phyloP scores from a whole-genome alignment of 1,140 invertebrate species.

The Heliconius hermathena region DNA sequence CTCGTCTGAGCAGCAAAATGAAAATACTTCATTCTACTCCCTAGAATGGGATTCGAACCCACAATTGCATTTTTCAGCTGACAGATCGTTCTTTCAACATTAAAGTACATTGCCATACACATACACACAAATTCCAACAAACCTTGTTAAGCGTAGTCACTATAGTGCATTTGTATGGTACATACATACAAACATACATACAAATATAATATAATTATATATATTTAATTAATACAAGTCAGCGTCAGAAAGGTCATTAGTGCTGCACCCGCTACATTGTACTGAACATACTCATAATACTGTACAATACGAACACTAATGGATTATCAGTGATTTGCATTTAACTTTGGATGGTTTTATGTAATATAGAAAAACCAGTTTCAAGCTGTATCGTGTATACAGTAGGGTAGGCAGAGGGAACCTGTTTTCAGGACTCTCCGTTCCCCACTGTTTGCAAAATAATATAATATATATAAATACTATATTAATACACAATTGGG shows the following conservation, averaged over 20 bases:
- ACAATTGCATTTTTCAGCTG: no score
- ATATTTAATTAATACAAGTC: conserved; percentile 29
- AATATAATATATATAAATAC: no score
- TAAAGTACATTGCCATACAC: neutral
- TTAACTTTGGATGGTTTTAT: conserved; percentile 37
- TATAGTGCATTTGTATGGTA: neutral
- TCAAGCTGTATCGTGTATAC: no score
- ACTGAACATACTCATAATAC: conserved; percentile 34
- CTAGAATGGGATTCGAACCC: no score
- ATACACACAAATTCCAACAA: neutral
- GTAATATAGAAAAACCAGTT: neutral
- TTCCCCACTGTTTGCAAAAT: neutral
- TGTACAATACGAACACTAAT: conserved; percentile 43
- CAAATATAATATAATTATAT: neutral
- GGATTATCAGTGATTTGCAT: conserved; percentile 48
- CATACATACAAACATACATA: neutral
- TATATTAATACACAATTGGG: no score
- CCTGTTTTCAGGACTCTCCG: no score
- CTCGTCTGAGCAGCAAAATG: no score
- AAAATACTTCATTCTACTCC: no score
- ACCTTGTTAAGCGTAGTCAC: neutral
- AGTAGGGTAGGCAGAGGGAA: no score
- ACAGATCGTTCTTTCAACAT: neutral
- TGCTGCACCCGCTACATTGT: conserved; percentile 30
- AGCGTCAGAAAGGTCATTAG: conserved; percentile 32